phyloP scores from a whole-genome alignment of 2,797 vertebrate species.

The Leptoclinus maculatus region DNA sequence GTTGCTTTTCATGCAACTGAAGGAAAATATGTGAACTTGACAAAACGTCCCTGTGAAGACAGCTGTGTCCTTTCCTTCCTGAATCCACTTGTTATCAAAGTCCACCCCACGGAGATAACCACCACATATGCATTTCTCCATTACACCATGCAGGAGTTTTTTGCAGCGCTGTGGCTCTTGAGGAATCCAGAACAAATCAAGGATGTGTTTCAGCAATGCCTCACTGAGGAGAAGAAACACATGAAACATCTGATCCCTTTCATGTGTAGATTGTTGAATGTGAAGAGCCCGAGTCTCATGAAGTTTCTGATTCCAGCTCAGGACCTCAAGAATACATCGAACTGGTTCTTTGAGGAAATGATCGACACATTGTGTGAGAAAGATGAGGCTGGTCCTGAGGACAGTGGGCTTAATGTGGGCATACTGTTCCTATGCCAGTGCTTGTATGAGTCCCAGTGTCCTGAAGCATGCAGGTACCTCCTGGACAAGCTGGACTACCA shows the following conservation, averaged over 20 bases:
- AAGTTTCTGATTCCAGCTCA: conserved; percentile 25
- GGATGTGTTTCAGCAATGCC: conserved; percentile 46
- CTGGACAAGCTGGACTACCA: conserved; percentile 19
- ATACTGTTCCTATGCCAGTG: conserved; percentile 36
- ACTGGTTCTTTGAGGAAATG: conserved; percentile 37
- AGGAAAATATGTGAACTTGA: conserved; percentile 36
- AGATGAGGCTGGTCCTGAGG: too few relatives aligned
- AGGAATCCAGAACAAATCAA: conserved; percentile 48
- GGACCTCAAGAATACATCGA: conserved; percentile 9
- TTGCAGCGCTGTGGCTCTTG: conserved; percentile 71
- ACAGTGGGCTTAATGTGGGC: too few relatives aligned
- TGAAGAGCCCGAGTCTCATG: conserved; percentile 30
- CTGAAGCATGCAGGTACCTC: conserved; percentile 16
- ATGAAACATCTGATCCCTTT: conserved; percentile 68
- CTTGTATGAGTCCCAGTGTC: too few relatives aligned
- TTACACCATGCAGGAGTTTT: too few relatives aligned
- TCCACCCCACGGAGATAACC: fast-evolving
- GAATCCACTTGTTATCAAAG: conserved; percentile 9
- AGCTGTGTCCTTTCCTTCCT: too few relatives aligned
- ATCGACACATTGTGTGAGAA: not conserved
- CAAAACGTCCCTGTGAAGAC: not conserved
- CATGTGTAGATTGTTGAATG: conserved; percentile 58
- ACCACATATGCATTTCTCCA: conserved; percentile 57
- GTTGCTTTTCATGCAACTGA: conserved; percentile 40
- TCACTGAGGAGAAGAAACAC: conserved; percentile 57